Evolutionary conservation across 2,797 vertebrate genomes (phyloP).

Genomic region (Scomberomorus guttatus): DNA sequence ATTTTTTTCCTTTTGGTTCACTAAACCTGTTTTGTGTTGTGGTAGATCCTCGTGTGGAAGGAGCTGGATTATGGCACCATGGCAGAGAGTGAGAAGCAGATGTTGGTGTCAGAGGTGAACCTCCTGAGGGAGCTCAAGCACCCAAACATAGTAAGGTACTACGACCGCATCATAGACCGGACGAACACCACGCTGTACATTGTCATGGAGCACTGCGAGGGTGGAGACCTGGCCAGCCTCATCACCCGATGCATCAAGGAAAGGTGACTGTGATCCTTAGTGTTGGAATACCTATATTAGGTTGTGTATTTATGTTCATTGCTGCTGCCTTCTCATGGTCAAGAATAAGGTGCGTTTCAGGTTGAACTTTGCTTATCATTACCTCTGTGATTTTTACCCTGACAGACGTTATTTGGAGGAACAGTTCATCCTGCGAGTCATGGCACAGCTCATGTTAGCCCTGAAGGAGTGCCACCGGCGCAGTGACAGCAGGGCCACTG

Average conservation of each 20-base stretch:
- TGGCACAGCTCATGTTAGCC: slow-evolving; percentile 91
- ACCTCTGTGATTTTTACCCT: slow-evolving; percentile 2
- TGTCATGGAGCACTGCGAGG: slow-evolving; percentile 97
- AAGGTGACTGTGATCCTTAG: slow-evolving; percentile 77
- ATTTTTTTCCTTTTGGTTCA: neutral
- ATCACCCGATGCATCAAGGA: slow-evolving; percentile 91
- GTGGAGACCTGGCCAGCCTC: slow-evolving; percentile 93
- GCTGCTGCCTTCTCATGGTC: too few species aligned
- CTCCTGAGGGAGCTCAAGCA: slow-evolving; percentile 94
- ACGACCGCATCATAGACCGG: slow-evolving; percentile 97
- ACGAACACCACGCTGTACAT: slow-evolving; percentile 94
- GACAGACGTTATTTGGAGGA: slow-evolving; percentile 93
- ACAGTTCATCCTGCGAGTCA: slow-evolving; percentile 90
- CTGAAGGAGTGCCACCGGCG: slow-evolving; percentile 95
- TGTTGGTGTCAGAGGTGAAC: slow-evolving; percentile 98
- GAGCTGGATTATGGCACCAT: slow-evolving; percentile 96
- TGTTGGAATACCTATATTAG: neutral
- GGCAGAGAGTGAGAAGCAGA: slow-evolving; percentile 95
- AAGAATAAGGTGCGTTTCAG: too few species aligned
- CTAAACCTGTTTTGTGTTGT: neutral
- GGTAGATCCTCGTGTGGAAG: slow-evolving; percentile 96
- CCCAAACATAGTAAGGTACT: slow-evolving; percentile 96
- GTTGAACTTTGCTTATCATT: neutral
- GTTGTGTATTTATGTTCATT: neutral
- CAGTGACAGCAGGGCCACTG: slow-evolving; percentile 89